Percentiles rank a stretch among this genome's conserved stretches.
Evolutionary conservation across 92 coral and sea anemone genomes (phyloP).

Genomic region (Galaxea fascicularis): DNA sequence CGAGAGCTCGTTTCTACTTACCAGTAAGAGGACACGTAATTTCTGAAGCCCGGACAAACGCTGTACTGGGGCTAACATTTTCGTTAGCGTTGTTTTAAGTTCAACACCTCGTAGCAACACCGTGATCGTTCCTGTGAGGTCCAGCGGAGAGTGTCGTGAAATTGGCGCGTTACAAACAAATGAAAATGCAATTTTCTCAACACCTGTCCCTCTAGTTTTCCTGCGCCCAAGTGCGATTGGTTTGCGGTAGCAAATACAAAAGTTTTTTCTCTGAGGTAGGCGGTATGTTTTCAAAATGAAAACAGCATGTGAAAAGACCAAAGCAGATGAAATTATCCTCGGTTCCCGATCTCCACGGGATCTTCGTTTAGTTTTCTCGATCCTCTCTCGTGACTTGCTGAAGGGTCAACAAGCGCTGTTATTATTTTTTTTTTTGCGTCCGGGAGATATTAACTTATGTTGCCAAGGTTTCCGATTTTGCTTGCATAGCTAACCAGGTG

Average conservation of each 20-base stretch:
- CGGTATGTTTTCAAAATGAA: not conserved
- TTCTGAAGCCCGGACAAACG: not conserved
- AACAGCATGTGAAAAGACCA: not conserved
- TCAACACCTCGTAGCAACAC: not conserved
- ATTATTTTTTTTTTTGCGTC: not conserved
- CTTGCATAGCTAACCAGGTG: not conserved
- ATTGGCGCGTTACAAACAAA: not conserved
- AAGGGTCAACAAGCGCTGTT: not conserved
- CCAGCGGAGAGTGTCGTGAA: not conserved
- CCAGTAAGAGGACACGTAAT: not conserved
- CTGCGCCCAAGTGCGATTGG: constrained; percentile 18
- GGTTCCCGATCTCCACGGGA: not conserved
- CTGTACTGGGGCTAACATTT: not conserved
- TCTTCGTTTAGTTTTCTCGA: not conserved
- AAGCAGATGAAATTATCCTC: not conserved
- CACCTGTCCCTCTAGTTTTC: constrained; percentile 30
- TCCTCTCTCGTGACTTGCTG: constrained; percentile 6
- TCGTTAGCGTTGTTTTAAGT: not conserved
- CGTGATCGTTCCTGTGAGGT: constrained; percentile 5
- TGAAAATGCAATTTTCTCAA: constrained; percentile 1
- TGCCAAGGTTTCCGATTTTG: not conserved
- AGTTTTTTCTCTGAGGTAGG: not conserved
- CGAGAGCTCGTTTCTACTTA: not conserved
- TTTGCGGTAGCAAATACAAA: not conserved
- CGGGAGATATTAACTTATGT: not conserved